Evolutionary conservation across 2,797 vertebrate species (phyloP).

Genomic region (Sebastes matsubarae): DNA sequence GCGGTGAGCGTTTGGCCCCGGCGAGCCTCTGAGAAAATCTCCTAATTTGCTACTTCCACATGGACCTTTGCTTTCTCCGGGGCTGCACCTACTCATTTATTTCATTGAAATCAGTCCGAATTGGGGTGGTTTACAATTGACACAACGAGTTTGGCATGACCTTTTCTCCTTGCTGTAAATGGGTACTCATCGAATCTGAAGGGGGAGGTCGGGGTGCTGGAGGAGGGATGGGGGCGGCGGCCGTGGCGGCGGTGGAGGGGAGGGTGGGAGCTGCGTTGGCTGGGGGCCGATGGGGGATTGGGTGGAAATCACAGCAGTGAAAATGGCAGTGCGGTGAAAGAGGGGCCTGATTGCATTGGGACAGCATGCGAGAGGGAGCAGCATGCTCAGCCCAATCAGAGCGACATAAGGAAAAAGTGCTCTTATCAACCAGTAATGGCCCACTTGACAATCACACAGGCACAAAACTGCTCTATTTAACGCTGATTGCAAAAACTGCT

Average conservation of each 20-base stretch:
- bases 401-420: slow-evolving; percentile 83
- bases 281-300: slow-evolving; percentile 45
- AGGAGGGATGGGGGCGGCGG: background rate
- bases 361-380: slow-evolving; percentile 83
- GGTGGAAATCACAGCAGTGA: slow-evolving; percentile 86
- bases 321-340: slow-evolving; percentile 85
- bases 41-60: slow-evolving; percentile 71
- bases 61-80: slow-evolving; percentile 67
- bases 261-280: slow-evolving; percentile 12
- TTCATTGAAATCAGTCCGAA: slow-evolving; percentile 80
- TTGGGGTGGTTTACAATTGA: slow-evolving; percentile 81
- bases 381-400: slow-evolving; percentile 92
- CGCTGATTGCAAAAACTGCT: slow-evolving; percentile 95
- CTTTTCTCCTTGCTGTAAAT: slow-evolving; percentile 81
- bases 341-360: slow-evolving; percentile 92
- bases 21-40: slow-evolving; percentile 40
- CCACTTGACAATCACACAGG: slow-evolving; percentile 99
- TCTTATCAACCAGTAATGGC: slow-evolving; percentile 97
- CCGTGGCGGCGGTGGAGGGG: background rate
- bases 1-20: slow-evolving; percentile 20
- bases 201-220: slow-evolving; percentile 44
- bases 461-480: slow-evolving; percentile 96
- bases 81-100: slow-evolving; percentile 72
- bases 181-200: slow-evolving; percentile 72
- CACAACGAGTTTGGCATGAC: slow-evolving; percentile 78